These are phyloP conservation scores for Halichoerus grypus DNA, from an alignment of 2,113 vertebrate species.

Conservation along the genomic window DNA sequence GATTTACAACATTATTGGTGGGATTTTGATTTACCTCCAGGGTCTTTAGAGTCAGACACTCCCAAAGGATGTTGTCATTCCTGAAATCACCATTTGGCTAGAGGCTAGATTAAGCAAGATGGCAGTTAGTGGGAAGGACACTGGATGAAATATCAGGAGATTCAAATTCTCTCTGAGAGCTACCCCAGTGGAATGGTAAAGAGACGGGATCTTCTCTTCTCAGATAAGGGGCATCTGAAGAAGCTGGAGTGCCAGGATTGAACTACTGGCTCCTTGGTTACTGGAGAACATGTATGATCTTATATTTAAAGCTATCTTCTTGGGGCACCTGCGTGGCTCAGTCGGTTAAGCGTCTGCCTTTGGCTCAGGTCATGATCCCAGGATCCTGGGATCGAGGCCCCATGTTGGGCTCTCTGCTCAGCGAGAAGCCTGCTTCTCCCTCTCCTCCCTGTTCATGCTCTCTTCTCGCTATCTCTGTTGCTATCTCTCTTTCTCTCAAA, in stretches of 20 bases:
- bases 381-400: too few species aligned
- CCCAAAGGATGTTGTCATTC: neutral
- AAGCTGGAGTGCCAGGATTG: rapidly evolving
- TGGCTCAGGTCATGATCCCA: too few species aligned
- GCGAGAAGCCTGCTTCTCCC: too few species aligned
- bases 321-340: neutral
- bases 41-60: neutral
- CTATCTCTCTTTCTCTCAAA: too few species aligned
- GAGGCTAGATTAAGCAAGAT: neutral
- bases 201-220: neutral
- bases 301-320: neutral
- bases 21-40: neutral
- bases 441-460: too few species aligned
- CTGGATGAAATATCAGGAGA: neutral
- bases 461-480: too few species aligned
- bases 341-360: too few species aligned
- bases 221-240: neutral
- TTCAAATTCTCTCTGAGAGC: neutral
- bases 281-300: neutral
- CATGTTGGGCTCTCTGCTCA: too few species aligned
- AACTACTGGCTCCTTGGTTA: neutral
- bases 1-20: neutral
- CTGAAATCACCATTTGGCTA: neutral
- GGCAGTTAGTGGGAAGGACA: neutral
- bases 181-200: rapidly evolving